A percentile compares a stretch with the other conserved stretches of the same genome.
Evolutionary conservation across 2,797 vertebrate species (phyloP).

Genomic region (Xiphophorus birchmanni): DNA sequence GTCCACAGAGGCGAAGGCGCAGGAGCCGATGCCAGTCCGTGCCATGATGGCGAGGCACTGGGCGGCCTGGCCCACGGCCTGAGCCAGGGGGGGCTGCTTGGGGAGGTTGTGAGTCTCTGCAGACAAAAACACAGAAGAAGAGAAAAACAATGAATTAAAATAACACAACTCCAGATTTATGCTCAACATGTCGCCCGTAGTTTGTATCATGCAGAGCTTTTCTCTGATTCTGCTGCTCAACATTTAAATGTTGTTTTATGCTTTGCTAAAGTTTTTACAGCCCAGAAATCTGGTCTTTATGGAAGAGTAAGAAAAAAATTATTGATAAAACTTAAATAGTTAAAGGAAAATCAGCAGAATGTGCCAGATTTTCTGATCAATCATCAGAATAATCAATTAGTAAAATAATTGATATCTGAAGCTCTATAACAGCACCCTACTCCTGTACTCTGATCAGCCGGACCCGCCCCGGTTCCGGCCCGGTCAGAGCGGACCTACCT

Average conservation of each 20-base stretch:
- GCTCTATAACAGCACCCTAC: too few relatives aligned
- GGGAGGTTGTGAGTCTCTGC: constrained; percentile 99
- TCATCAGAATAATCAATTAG: too few relatives aligned
- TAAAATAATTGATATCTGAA: too few relatives aligned
- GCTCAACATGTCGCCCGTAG: background rate
- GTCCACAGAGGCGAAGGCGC: constrained; percentile 96
- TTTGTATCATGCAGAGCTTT: too few relatives aligned
- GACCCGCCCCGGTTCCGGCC: too few relatives aligned
- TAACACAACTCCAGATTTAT: background rate
- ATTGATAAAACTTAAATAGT: too few relatives aligned
- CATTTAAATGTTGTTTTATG: background rate
- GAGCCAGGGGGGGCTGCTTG: constrained; percentile 97
- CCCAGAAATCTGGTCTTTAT: background rate
- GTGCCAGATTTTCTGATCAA: too few relatives aligned
- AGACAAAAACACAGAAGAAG: background rate
- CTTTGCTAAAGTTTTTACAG: background rate
- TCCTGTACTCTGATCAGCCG: too few relatives aligned
- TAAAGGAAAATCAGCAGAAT: too few relatives aligned
- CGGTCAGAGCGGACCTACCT: constrained; percentile 74
- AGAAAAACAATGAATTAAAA: background rate
- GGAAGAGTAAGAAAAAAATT: background rate
- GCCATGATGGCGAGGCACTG: constrained; percentile 98
- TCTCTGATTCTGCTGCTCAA: too few relatives aligned
- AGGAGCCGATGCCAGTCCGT: constrained; percentile 94
- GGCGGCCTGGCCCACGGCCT: constrained; percentile 94